Conservation (phyloP, 2,888 invertebrate genomes). For the Subacronicta megacephala region DNA sequence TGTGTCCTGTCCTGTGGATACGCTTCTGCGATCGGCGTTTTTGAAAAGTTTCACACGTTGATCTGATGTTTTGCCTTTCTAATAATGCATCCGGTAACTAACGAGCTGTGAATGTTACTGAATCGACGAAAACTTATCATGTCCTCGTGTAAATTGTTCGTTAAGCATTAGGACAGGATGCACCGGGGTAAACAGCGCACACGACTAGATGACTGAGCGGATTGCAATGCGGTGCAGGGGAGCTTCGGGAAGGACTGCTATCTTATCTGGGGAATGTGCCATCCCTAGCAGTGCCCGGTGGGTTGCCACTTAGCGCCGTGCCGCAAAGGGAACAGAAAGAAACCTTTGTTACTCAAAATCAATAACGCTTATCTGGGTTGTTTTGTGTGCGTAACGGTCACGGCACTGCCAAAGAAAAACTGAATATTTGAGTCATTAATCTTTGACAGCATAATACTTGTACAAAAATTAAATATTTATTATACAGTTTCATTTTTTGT, state of each 20-base stretch:
- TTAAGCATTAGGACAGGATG: conserved; percentile 58
- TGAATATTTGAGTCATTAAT: conserved; percentile 73
- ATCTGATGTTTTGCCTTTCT: conserved; percentile 15
- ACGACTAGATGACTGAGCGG: conserved; percentile 73
- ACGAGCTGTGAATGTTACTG: conserved; percentile 24
- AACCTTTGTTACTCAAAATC: conserved; percentile 80
- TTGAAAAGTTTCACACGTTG: conserved; percentile 17
- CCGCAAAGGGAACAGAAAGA: conserved; percentile 73
- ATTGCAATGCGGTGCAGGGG: conserved; percentile 75
- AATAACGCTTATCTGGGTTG: conserved; percentile 77
- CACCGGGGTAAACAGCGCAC: conserved; percentile 50
- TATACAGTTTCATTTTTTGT: conserved; percentile 54
- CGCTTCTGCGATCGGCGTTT: conserved; percentile 6
- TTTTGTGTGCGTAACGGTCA: conserved; percentile 78
- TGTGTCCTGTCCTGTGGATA: conserved; percentile 7
- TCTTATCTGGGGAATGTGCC: conserved; percentile 87
- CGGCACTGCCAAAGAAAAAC: conserved; percentile 65
- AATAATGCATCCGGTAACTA: conserved; percentile 46
- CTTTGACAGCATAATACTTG: conserved; percentile 61
- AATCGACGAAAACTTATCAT: conserved; percentile 45
- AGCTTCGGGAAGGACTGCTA: conserved; percentile 64
- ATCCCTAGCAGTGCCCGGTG: conserved; percentile 74
- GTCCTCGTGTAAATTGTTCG: conserved; percentile 39
- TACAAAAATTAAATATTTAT: conserved; percentile 59
- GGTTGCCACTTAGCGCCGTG: conserved; percentile 81